Evolutionary conservation across 2,797 vertebrate genomes (phyloP).

Genomic region (Lophotriccus pileatus): DNA sequence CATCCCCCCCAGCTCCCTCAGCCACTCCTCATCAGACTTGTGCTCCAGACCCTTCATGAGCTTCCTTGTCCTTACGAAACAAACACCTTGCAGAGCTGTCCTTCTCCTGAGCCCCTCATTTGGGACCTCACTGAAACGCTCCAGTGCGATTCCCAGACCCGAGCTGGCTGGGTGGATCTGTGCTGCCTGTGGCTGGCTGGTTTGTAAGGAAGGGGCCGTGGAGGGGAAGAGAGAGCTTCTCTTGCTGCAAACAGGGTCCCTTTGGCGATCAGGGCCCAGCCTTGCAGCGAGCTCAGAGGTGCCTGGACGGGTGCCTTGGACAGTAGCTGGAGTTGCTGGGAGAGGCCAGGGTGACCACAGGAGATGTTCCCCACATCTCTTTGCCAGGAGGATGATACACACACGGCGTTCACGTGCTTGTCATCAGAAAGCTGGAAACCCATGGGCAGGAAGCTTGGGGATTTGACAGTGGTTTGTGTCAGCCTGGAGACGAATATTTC

Average conservation of each 20-base stretch:
- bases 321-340: background rate
- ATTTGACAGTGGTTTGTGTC: background rate
- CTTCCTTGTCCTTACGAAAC: background rate
- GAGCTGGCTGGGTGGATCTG: background rate
- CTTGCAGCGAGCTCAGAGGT: background rate
- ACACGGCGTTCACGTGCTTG: accelerated
- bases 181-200: background rate
- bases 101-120: background rate
- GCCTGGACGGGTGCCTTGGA: background rate
- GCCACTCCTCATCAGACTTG: background rate
- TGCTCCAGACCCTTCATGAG: background rate
- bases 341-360: background rate
- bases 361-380: background rate
- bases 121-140: background rate
- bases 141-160: accelerated
- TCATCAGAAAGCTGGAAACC: background rate
- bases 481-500: background rate
- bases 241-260: background rate
- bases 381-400: background rate
- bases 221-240: background rate
- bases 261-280: background rate
- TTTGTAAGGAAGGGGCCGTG: background rate
- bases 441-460: background rate
- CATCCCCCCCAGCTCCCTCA: background rate
- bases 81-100: background rate